Percentiles rank a stretch among this genome's conserved stretches.
Evolutionary conservation across 2,113 vertebrate species (phyloP).

Genomic region (Zeus faber): DNA sequence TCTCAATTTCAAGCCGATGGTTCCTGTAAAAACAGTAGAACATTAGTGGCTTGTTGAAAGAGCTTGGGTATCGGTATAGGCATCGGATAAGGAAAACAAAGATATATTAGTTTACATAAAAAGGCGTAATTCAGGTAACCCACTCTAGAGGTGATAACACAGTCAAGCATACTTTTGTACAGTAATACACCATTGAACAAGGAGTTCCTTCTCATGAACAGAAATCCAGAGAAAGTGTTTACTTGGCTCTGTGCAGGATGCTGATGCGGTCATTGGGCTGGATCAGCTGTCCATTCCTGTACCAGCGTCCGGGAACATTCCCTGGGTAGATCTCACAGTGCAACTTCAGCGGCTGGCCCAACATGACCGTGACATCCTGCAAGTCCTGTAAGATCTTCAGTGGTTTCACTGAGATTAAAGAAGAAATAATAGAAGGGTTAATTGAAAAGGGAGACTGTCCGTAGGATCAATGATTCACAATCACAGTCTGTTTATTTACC

Average conservation of each 20-base stretch:
- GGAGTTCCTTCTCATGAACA: no score
- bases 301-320: constrained; percentile 90
- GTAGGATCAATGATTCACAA: no score
- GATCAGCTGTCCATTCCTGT: constrained; percentile 89
- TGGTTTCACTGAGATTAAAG: constrained; percentile 94
- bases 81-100: no score
- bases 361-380: constrained; percentile 80
- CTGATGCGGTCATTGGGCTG: constrained; percentile 86
- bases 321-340: constrained; percentile 92
- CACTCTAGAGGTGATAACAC: no score
- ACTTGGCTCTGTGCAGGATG: constrained; percentile 89
- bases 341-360: constrained; percentile 87
- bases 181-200: no score
- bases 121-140: no score
- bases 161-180: no score
- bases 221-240: constrained; percentile 8
- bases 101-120: no score
- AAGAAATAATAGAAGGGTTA: no score
- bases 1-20: constrained; percentile 84
- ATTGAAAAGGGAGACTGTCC: no score
- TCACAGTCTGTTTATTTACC: no score
- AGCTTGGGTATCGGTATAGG: no score
- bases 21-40: constrained; percentile 69
- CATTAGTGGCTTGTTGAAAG: background rate
- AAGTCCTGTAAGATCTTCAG: constrained; percentile 88